phyloP scores from a whole-genome alignment of 2,113 vertebrate species.

The Cheirogaleus medius region DNA sequence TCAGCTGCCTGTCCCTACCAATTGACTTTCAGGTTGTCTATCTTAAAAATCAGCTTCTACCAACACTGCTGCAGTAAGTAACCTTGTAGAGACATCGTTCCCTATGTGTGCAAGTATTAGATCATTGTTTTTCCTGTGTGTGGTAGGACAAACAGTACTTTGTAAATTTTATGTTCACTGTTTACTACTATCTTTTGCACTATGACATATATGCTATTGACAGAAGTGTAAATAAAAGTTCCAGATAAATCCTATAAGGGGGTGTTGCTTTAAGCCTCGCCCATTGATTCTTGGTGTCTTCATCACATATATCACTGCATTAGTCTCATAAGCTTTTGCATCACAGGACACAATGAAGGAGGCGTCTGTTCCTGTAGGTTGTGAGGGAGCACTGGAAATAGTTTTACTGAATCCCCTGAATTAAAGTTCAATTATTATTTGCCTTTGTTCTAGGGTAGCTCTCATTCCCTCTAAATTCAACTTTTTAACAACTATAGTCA shows the following conservation, averaged over 20 bases:
- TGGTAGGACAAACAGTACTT: not conserved
- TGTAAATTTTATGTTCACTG: not conserved
- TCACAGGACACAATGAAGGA: not conserved
- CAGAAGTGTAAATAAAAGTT: not conserved
- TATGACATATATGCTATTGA: not conserved
- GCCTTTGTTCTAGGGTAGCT: not conserved
- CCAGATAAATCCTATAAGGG: not conserved
- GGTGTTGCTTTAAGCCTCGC: not conserved
- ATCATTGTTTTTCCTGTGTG: not conserved
- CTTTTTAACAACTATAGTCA: not conserved
- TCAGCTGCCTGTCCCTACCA: not conserved
- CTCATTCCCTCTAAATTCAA: not conserved
- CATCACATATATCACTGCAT: not conserved
- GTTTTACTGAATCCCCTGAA: not conserved
- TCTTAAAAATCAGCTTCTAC: not conserved
- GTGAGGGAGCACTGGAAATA: not conserved
- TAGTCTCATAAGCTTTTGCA: not conserved
- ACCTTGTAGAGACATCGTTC: not conserved
- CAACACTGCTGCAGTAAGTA: not conserved
- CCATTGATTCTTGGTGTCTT: not conserved
- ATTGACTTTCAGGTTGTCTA: not conserved
- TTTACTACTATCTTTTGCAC: not conserved
- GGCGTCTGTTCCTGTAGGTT: no score
- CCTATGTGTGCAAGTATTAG: not conserved
- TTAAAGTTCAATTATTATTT: not conserved